Evolutionary conservation across 2,888 invertebrate species (phyloP), one percentile per base, ranked within the genome.

Genomic region (Stegana nigrithorax): DNA sequence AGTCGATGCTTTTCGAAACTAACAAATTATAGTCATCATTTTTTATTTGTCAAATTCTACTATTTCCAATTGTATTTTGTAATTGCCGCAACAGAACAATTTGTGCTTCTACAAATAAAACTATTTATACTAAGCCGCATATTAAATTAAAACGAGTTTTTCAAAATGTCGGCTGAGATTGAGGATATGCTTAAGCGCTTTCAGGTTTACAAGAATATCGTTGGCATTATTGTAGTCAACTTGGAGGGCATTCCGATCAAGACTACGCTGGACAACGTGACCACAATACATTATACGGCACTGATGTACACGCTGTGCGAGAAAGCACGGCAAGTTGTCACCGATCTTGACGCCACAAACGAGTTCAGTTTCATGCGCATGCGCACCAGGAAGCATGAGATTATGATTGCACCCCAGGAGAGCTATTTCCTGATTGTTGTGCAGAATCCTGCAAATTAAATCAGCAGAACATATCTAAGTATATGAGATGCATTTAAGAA

Each of bases 211-310:
- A 72, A 78, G 64, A 80, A 80, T 26, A 21, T 77, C 0, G 10
- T 62, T 8, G 77, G 77, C 10, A 64, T 74, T 4, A 10, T 77
- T 12, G 66, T 77, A 6, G 42, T 65, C 4, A 81, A 77, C 36
- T 67, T 70, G 8, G 77, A 77, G 53, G 77, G 77, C 17, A 77
- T 80, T 23, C 51, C 72, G 17, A 79, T 77, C 12, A 77, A 77
- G 59, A 67, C 78, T 4, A 78, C 80, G 1, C 5, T 77, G 64
- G 80, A 77, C 0, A 69, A 77, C 21, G 60, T 45, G 7, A 2
- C 19, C 5, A 50, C 75, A 0, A 57, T 61, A 12, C 61, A 61
- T 8, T 61, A 61, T 17, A 21, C 55, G 5, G 55, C 45, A 17
- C 17, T 61, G 23, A 61, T 56, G 56, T 10, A 23, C 8, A 44